Evolutionary conservation across 2,888 invertebrate genomes (phyloP), one percentile per base, ranked within the genome.

Genomic region (Nymphalis c-album): DNA sequence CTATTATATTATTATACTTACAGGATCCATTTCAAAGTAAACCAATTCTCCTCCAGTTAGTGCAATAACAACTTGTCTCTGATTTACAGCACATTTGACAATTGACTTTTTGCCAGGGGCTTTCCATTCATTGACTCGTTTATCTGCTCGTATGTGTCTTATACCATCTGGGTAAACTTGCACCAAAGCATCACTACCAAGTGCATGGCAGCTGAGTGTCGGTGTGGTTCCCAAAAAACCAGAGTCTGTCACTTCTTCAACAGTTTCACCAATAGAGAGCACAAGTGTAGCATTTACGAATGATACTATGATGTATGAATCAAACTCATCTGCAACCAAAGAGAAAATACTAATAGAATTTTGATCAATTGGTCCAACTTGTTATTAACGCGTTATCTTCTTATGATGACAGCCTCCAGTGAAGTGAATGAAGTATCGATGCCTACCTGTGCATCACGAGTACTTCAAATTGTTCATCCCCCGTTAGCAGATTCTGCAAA

Each of bases 241-340:
- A 72, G 99, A 99, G 89, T 99, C 99, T 0, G 99, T 98, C 31
- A 99, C 99, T 95, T 99, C 99, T 90, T 99, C 99, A n/a, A 99
- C 99, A 17, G 99, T 99, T 90, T 99, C 99, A 76, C 99, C 99
- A 85, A 99, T 99, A 78, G 98, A 98, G 80, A 99, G 94, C 74
- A 99, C 99, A 82, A 99, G 95, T 18, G 99, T 99, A 77, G 99
- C 99, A 79, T 94, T 94, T 73, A 98, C 97, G 96, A 99, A 99
- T 62, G 99, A 99, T 80, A 99, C 99, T 87, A 99, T 98, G 94
- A 99, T 99, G 94, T 99, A 99, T 64, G 99, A 98, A 94, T 99
- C 99, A 94, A 94, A 99, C 86, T 97, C 97, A 94, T 99, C 99
- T 98, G 96, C 76, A 96, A 96, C 93, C 94, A 94, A 93, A 94